Evolutionary conservation across 2,113 vertebrate species (phyloP).

Genomic region (Chaetura pelagica): DNA sequence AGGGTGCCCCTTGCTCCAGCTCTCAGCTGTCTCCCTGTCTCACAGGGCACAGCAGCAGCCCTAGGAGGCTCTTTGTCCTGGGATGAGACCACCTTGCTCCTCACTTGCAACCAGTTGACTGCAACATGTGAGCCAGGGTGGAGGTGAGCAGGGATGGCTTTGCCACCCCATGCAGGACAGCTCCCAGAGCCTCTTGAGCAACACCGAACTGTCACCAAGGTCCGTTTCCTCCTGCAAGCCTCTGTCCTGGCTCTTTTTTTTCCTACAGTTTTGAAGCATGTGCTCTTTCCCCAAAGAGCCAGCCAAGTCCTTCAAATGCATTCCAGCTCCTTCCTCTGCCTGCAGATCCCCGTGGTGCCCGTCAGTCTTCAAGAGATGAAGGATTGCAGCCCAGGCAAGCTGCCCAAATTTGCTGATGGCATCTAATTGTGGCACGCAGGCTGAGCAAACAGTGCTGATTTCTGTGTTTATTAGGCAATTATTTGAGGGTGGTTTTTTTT

Average conservation of each 20-base stretch:
- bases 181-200: background rate
- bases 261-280: background rate
- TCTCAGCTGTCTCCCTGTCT: background rate
- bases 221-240: background rate
- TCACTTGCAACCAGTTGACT: background rate
- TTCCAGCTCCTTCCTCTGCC: slow-evolving; percentile 4
- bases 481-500: slow-evolving; percentile 59
- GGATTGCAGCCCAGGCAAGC: slow-evolving; percentile 61
- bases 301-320: background rate
- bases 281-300: background rate
- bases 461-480: slow-evolving; percentile 63
- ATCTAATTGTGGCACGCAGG: slow-evolving; percentile 60
- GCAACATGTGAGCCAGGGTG: background rate
- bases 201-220: background rate
- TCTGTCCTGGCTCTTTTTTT: background rate
- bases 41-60: rapidly evolving
- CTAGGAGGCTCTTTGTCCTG: background rate
- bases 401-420: slow-evolving; percentile 68
- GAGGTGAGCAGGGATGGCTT: background rate
- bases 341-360: slow-evolving; percentile 8
- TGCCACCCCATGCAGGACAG: background rate
- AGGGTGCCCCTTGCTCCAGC: background rate
- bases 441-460: slow-evolving; percentile 65
- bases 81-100: background rate
- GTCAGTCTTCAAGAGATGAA: slow-evolving; percentile 49